phyloP scores from a whole-genome alignment of 2,797 vertebrate species.

The Karalla daura region DNA sequence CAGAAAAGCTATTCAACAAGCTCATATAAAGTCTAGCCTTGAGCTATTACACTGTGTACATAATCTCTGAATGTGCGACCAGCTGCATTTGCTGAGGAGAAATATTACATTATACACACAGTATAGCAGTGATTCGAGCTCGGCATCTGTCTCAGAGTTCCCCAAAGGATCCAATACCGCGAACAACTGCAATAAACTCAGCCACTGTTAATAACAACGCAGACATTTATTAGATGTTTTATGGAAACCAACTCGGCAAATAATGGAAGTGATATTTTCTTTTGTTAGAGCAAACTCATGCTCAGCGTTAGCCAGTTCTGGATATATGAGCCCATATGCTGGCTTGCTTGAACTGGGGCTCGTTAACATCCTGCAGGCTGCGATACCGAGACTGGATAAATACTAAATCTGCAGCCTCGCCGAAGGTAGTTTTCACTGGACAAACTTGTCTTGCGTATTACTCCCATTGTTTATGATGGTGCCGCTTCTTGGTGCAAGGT shows the following conservation, averaged over 20 bases:
- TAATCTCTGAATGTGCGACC: constrained; percentile 5
- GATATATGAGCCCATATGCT: constrained; percentile 23
- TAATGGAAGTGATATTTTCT: background rate
- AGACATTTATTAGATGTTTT: constrained; percentile 25
- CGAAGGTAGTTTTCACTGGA: background rate
- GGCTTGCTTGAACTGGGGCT: background rate
- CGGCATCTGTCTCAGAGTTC: constrained; percentile 10
- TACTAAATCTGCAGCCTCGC: background rate
- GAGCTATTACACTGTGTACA: constrained; percentile 7
- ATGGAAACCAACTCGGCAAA: constrained; percentile 13
- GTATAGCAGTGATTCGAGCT: background rate
- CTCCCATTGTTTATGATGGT: background rate
- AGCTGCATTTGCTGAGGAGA: constrained; percentile 32
- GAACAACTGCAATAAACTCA: constrained; percentile 20
- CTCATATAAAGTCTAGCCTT: constrained; percentile 14
- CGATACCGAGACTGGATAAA: background rate
- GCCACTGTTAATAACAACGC: constrained; percentile 8
- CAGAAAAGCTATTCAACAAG: constrained; percentile 7
- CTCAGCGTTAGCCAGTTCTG: background rate
- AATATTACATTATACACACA: constrained; percentile 16
- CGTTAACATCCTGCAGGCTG: constrained; percentile 16
- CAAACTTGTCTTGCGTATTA: background rate
- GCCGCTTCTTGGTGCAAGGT: background rate
- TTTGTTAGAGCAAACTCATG: constrained; percentile 1
- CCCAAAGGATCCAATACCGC: background rate